Evolutionary conservation across 2,888 invertebrate species (phyloP).

Genomic region (Zootermopsis nevadensis): DNA sequence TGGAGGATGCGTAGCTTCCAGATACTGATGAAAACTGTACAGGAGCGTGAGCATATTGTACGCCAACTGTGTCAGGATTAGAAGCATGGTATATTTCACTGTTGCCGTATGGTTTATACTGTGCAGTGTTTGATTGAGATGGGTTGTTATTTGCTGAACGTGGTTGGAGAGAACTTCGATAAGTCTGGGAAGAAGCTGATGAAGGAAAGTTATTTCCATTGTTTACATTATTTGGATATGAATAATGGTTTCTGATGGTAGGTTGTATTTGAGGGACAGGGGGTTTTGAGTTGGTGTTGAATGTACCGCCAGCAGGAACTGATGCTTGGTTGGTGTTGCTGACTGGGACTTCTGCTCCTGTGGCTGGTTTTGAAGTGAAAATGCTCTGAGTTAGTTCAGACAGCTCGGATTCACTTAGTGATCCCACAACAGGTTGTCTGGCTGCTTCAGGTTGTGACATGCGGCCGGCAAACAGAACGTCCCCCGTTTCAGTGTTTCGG

Average conservation of each 20-base stretch:
- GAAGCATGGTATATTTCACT: background rate
- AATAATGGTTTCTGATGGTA: background rate
- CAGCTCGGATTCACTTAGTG: background rate
- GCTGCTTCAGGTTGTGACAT: constrained; percentile 64
- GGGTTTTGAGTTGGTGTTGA: background rate
- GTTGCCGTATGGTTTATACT: background rate
- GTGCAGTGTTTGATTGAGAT: background rate
- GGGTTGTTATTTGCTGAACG: background rate
- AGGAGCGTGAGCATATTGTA: background rate
- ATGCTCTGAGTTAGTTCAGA: background rate
- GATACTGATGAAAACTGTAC: background rate
- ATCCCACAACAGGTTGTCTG: background rate
- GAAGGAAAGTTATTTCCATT: background rate
- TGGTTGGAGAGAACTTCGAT: background rate
- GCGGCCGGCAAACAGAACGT: constrained; percentile 74
- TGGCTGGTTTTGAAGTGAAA: background rate
- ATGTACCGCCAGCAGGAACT: too few relatives aligned
- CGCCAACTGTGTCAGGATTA: background rate
- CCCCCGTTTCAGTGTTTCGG: constrained; percentile 67
- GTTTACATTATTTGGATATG: background rate
- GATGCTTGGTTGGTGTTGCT: background rate
- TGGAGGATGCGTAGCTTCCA: background rate
- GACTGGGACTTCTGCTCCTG: background rate
- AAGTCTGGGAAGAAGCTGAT: background rate
- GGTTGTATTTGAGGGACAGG: background rate